phyloP scores from a whole-genome alignment of 2,113 vertebrate species.

The Pachycephala philippinensis region DNA sequence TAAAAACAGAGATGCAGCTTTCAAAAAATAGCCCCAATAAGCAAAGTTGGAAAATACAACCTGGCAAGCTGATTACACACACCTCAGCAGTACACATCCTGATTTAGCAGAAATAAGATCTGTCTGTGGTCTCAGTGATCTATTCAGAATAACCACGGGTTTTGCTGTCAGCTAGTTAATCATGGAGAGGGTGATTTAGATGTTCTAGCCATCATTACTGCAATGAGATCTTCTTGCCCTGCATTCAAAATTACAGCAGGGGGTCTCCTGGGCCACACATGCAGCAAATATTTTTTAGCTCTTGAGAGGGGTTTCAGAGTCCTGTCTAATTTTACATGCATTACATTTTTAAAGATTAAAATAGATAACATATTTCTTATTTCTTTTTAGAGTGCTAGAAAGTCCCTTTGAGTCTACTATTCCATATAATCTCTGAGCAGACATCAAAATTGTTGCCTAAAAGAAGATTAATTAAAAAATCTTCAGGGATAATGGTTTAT shows the following conservation, averaged over 20 bases:
- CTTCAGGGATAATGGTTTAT: neutral
- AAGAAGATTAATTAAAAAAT: neutral
- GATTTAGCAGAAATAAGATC: constrained; percentile 10
- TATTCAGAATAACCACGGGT: neutral
- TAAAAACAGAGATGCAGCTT: neutral
- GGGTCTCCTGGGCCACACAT: neutral
- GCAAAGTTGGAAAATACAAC: neutral
- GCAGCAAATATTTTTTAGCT: neutral
- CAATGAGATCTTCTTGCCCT: neutral
- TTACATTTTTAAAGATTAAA: neutral
- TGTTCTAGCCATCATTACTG: neutral
- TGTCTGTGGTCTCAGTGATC: neutral
- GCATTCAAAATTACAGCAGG: neutral
- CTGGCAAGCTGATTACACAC: neutral
- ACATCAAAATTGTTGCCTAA: neutral
- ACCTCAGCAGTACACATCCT: neutral
- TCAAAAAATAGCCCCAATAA: neutral
- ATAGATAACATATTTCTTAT: neutral
- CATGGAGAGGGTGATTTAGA: neutral
- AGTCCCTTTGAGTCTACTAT: neutral
- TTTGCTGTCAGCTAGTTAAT: neutral
- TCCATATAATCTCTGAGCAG: neutral
- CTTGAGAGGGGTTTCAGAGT: neutral
- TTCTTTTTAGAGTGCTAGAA: neutral
- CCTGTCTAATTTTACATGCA: neutral